Percentiles rank a stretch among this genome's conserved stretches.
These are phyloP conservation scores for Sarcophaga variegata DNA, from an alignment of 2,888 invertebrate genomes.

Conservation along the genomic window DNA sequence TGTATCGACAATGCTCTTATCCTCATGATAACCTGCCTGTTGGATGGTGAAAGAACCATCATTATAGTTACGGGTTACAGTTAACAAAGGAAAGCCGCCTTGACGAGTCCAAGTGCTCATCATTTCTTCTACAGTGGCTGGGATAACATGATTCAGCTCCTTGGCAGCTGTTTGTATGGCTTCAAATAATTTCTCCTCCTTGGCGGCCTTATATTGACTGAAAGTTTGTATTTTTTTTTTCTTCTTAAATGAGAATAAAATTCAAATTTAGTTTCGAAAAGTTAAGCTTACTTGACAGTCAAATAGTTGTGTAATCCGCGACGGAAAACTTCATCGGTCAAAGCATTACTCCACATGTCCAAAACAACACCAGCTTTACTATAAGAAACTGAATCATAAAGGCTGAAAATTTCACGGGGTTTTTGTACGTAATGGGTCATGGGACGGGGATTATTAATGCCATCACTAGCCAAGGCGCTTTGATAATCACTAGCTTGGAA, in stretches of 20 bases:
- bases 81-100: conserved; percentile 84
- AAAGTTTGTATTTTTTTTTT: not conserved
- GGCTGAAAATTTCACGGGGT: conserved; percentile 91
- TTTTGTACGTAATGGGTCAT: conserved; percentile 91
- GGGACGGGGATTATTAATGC: conserved; percentile 88
- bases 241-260: too few relatives aligned
- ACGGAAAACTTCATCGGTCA: conserved; percentile 76
- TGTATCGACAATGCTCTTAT: conserved; percentile 39
- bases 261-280: not conserved
- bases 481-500: conserved; percentile 90
- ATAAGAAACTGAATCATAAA: conserved; percentile 93
- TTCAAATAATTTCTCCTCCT: conserved; percentile 75
- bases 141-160: conserved; percentile 71
- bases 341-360: conserved; percentile 78
- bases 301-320: conserved; percentile 77
- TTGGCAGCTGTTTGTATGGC: conserved; percentile 75
- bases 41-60: conserved; percentile 82
- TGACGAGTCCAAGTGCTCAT: conserved; percentile 85
- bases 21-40: conserved; percentile 80
- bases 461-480: conserved; percentile 88
- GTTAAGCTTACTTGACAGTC: conserved; percentile 73
- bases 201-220: conserved; percentile 75
- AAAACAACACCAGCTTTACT: conserved; percentile 90
- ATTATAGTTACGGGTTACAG: conserved; percentile 83
- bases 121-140: conserved; percentile 83